phyloP scores from a whole-genome alignment of 2,113 vertebrate species.

The Leucopsar rothschildi region DNA sequence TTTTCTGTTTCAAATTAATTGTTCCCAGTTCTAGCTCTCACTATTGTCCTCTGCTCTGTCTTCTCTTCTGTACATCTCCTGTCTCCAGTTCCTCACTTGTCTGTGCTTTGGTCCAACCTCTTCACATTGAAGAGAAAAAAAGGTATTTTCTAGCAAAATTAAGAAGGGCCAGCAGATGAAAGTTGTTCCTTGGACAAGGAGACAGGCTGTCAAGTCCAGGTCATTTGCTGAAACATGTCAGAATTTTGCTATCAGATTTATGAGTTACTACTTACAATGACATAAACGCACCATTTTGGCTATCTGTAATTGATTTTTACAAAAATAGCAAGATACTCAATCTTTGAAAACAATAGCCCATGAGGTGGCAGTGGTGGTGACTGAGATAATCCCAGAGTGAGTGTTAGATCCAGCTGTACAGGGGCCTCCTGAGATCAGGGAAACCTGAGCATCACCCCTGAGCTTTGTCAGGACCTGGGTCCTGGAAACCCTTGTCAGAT shows the following conservation, averaged over 20 bases:
- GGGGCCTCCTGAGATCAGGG: background rate
- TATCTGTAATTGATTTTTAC: background rate
- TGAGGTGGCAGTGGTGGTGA: fast-evolving
- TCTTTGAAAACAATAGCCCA: background rate
- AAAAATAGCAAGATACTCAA: background rate
- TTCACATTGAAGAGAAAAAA: background rate
- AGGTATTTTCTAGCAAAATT: background rate
- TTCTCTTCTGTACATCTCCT: background rate
- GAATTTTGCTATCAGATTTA: background rate
- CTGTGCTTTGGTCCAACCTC: background rate
- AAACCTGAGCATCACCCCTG: fast-evolving
- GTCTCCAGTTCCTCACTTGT: background rate
- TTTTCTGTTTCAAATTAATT: background rate
- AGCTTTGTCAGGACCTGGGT: background rate
- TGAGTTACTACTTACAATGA: background rate
- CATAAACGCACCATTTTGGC: background rate
- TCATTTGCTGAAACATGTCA: background rate
- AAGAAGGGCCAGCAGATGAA: background rate
- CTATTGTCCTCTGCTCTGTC: background rate
- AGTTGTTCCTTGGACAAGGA: background rate
- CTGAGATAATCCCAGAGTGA: background rate
- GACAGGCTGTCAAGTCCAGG: background rate
- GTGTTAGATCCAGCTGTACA: background rate
- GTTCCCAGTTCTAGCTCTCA: background rate
- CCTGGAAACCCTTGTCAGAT: fast-evolving